Evolutionary conservation across 2,888 invertebrate species (phyloP).

Genomic region (Drosophila maculinotata): DNA sequence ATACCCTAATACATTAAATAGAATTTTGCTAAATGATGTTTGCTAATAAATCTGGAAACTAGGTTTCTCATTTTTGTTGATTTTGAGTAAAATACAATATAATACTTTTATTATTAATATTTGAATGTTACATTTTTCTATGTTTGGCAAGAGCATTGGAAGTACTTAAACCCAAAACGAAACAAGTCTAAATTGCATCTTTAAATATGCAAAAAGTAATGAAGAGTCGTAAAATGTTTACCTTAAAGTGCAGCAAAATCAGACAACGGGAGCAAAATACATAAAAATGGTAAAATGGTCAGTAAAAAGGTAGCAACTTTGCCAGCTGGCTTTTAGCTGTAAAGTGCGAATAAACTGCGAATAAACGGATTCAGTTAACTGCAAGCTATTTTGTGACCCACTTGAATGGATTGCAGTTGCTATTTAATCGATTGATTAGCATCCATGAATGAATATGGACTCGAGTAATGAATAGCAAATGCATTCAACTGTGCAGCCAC

Average conservation of each 20-base stretch:
- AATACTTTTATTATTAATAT: background rate
- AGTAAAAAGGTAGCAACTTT: conserved; percentile 7
- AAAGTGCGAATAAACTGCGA: conserved; percentile 3
- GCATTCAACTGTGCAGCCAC: conserved; percentile 13
- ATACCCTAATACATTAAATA: background rate
- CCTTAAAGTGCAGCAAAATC: conserved; percentile 9
- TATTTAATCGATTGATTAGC: conserved; percentile 28
- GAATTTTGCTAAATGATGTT: too few species aligned
- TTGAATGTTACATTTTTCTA: background rate
- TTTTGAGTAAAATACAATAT: too few species aligned
- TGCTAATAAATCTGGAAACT: too few species aligned
- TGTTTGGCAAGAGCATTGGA: background rate
- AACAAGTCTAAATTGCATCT: conserved; percentile 6
- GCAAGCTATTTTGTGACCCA: conserved; percentile 9
- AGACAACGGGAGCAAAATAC: background rate
- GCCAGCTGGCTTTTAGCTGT: conserved; percentile 3
- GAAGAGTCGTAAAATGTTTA: conserved; percentile 37
- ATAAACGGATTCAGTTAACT: conserved; percentile 1
- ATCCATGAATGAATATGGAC: conserved; percentile 24
- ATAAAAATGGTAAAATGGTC: background rate
- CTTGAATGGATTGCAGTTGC: conserved; percentile 1
- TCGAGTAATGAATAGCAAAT: background rate
- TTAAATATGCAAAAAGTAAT: conserved; percentile 31
- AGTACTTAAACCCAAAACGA: background rate
- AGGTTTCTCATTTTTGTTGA: too few species aligned